A percentile compares a stretch with the other conserved stretches of the same genome.
phyloP scores from a whole-genome alignment of 2,888 invertebrate species.

The Autographa pulchrina region DNA sequence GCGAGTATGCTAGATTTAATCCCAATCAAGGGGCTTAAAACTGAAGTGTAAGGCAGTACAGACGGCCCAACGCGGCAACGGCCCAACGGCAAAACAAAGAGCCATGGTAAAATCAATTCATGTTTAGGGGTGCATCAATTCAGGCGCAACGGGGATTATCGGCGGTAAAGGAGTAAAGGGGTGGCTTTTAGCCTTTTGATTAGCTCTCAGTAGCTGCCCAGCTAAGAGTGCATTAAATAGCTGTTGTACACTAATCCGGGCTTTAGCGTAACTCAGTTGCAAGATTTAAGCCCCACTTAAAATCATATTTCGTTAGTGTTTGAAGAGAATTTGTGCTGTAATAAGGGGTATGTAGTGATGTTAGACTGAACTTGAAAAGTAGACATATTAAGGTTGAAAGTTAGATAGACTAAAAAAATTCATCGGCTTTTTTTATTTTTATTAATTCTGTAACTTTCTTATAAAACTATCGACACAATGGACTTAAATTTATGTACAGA shows the following conservation, averaged over 20 bases:
- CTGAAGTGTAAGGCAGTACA: not conserved
- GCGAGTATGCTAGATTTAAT: not conserved
- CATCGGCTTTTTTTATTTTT: no score
- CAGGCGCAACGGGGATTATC: conserved; percentile 35
- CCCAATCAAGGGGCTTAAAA: not conserved
- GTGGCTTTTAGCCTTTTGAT: conserved; percentile 37
- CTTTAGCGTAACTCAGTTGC: not conserved
- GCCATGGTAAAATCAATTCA: conserved; percentile 25
- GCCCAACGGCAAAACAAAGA: not conserved
- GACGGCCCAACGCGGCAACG: not conserved
- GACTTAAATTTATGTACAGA: no score
- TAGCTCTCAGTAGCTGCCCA: conserved; percentile 15
- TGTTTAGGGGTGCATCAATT: conserved; percentile 11
- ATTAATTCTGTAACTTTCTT: no score
- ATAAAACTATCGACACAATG: no score
- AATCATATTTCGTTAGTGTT: not conserved
- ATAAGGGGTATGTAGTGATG: no score
- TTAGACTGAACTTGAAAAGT: no score
- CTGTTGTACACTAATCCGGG: not conserved
- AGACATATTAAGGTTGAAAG: no score
- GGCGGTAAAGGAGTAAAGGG: conserved; percentile 12
- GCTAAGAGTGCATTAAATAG: conserved; percentile 25
- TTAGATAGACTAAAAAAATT: no score
- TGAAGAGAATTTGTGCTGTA: not conserved
- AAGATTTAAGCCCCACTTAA: not conserved